Conservation (phyloP, 2,888 invertebrate genomes). For the Amphimallon solstitiale region DNA sequence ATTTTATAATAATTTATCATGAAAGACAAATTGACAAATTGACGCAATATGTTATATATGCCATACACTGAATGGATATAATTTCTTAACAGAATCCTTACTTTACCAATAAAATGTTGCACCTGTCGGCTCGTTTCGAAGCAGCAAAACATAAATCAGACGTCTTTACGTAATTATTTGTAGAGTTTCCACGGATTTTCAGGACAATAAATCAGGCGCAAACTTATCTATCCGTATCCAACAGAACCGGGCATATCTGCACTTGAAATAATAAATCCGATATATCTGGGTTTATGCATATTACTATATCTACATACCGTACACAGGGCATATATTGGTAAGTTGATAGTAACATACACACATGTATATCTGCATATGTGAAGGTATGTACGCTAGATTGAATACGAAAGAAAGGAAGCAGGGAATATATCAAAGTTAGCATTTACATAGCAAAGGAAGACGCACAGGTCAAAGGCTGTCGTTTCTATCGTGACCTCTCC, state of each 20-base stretch:
- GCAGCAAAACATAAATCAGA: slow-evolving; percentile 12
- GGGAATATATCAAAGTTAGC: slow-evolving; percentile 40
- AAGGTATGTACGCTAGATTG: not conserved
- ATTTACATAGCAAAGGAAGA: slow-evolving; percentile 42
- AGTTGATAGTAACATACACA: no score
- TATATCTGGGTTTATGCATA: slow-evolving; percentile 41
- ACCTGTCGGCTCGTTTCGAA: not conserved
- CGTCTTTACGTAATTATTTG: slow-evolving; percentile 17
- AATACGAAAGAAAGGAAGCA: slow-evolving; percentile 33
- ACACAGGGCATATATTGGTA: not conserved
- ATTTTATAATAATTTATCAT: no score
- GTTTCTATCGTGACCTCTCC: slow-evolving; percentile 33
- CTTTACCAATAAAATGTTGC: not conserved
- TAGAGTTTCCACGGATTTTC: not conserved
- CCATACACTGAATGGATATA: no score
- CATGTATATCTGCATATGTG: not conserved
- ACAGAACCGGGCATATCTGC: slow-evolving; percentile 33
- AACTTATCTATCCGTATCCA: slow-evolving; percentile 21
- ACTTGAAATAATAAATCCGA: slow-evolving; percentile 42
- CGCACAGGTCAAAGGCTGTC: slow-evolving; percentile 36
- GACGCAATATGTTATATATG: no score
- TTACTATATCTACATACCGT: not conserved
- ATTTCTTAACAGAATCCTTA: slow-evolving; percentile 6
- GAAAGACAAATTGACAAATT: no score
- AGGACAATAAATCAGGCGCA: slow-evolving; percentile 12